A percentile compares a stretch with the other conserved stretches of the same genome.
Evolutionary conservation across 1,140 invertebrate species (phyloP).

Genomic region (Tigriopus japonicus): DNA sequence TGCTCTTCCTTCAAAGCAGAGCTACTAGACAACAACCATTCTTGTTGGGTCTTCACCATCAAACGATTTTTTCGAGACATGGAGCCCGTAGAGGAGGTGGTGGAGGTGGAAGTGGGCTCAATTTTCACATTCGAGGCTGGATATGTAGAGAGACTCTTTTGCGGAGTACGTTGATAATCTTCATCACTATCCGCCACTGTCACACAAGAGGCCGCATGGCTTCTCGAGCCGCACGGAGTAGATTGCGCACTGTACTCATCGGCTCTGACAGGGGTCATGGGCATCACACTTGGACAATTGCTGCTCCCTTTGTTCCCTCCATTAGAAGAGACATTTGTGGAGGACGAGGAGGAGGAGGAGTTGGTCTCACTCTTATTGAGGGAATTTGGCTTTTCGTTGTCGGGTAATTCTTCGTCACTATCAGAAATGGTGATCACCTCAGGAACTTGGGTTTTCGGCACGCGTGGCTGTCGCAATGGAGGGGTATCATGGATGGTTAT

Average conservation of each 20-base stretch:
- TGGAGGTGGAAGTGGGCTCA: background rate
- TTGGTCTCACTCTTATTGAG: background rate
- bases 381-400: background rate
- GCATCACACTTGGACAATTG: constrained; percentile 26
- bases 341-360: background rate
- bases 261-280: constrained; percentile 21
- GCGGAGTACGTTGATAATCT: constrained; percentile 23
- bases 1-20: background rate
- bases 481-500: constrained; percentile 78
- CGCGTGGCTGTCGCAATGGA: constrained; percentile 31
- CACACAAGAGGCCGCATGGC: constrained; percentile 57
- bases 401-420: constrained; percentile 62
- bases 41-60: constrained; percentile 64
- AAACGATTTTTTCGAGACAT: constrained; percentile 63
- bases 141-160: background rate
- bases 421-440: constrained; percentile 94
- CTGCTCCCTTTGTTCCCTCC: constrained; percentile 17
- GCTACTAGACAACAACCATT: constrained; percentile 36
- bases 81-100: background rate
- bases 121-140: background rate
- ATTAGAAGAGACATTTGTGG: background rate
- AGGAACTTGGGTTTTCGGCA: constrained; percentile 38
- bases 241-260: constrained; percentile 26
- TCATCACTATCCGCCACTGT: constrained; percentile 61
- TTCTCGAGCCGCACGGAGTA: constrained; percentile 25